Base-by-base conservation (phyloP, 2,797 vertebrate genomes). In the Cephalopachus bancanus region DNA sequence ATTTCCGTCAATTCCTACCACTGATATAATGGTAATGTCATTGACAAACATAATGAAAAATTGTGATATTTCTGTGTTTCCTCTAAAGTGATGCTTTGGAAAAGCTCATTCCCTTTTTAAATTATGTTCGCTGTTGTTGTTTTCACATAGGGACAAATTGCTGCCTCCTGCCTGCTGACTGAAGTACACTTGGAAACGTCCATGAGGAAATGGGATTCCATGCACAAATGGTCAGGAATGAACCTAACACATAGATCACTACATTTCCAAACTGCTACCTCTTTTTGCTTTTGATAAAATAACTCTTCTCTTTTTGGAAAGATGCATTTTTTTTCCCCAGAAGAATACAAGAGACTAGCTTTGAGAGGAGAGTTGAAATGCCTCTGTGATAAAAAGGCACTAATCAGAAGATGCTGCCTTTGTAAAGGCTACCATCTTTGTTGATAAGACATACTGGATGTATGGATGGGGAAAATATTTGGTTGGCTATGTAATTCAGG, bases 71-170 rank as follows among this genome's bases (percentile, higher is more conserved):
- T 91, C 69, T 57, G 22, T 28, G 62, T 91, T 89, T 89, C 37
- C 83, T 67, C 91, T 94, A 89, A 96, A 85, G 22, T 75, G 65
- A 55, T n/a, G 24, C 28, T 93, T 94, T 93, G 60, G 19, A 83
- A 94, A 95, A 88, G 3, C 5, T n/a, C 69, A 60, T 88, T 67
- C 19, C 28, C 24, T 69, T 87, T 87, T 83, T 57, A 92, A 92
- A 16, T 87, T 37, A 44, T 74, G 28, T 65, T 79, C 51, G 24
- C 83, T 81, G 3, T 83, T 83, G 30, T 69, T 79, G 9, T 89
- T 92, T 90, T 87, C 92, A 93, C 76, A 72, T 80, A 64, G 26
- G 69, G n/a, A 79, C 53, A 94, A 91, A 90, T 44, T 76, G 30
- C 71, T 78, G 57, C 51, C 33, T 78, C 7, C 37, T 83, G 0